These are phyloP conservation scores for Psittacus erithacus DNA, from an alignment of 2,113 vertebrate species.

Conservation along the genomic window DNA sequence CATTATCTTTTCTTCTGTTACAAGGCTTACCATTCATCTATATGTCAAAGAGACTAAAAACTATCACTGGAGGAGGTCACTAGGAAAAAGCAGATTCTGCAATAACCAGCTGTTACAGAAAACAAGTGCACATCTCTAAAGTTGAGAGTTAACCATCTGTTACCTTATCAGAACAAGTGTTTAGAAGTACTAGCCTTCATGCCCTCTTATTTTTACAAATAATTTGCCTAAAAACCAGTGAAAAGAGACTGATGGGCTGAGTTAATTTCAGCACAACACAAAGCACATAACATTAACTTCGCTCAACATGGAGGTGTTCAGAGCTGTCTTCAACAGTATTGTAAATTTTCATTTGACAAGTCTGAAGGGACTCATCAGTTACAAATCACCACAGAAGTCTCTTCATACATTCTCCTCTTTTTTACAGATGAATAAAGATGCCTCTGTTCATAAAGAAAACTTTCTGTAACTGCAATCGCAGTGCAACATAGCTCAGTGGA, in stretches of 20 bases:
- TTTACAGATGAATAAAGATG: conserved; percentile 3
- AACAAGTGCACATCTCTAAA: neutral
- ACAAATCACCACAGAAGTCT: neutral
- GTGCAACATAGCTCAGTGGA: neutral
- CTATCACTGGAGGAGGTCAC: neutral
- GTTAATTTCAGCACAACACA: neutral
- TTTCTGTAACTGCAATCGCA: neutral
- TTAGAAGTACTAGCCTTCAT: neutral
- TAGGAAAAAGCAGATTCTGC: neutral
- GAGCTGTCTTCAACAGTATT: neutral
- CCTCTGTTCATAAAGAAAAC: neutral
- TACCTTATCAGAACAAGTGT: neutral
- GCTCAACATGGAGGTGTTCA: neutral
- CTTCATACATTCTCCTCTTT: neutral
- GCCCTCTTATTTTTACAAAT: neutral
- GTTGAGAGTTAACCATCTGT: neutral
- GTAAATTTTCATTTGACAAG: neutral
- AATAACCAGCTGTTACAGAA: neutral
- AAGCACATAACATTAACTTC: neutral
- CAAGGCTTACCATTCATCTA: accelerated
- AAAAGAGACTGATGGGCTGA: neutral
- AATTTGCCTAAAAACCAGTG: neutral
- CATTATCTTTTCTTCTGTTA: neutral
- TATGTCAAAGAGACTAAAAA: neutral
- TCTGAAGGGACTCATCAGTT: neutral